phyloP scores from a whole-genome alignment of 2,797 vertebrate genomes.

The Xenentodon cancila region DNA sequence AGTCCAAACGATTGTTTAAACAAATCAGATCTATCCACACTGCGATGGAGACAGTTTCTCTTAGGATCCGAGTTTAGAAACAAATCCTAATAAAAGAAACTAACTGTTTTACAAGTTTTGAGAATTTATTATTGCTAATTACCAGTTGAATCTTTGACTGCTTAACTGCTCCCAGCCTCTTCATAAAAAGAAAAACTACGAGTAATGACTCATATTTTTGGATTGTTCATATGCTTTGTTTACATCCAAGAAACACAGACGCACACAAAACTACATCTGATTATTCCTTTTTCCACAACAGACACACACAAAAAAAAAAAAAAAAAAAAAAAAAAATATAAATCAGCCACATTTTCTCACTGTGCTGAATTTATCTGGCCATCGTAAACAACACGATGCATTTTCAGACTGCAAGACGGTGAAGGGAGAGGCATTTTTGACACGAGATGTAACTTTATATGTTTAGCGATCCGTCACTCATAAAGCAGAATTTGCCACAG shows the following conservation, averaged over 20 bases:
- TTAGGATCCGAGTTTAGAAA: no score
- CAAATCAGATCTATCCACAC: no score
- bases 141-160: constrained; percentile 47
- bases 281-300: constrained; percentile 22
- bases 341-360: constrained; percentile 40
- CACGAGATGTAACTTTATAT: constrained; percentile 57
- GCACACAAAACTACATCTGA: constrained; percentile 13
- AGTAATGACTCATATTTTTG: constrained; percentile 9
- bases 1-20: no score
- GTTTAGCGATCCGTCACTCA: constrained; percentile 57
- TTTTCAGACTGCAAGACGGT: constrained; percentile 40
- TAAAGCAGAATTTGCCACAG: constrained; percentile 64
- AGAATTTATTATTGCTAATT: no score
- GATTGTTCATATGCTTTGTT: constrained; percentile 27
- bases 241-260: constrained; percentile 24
- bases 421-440: constrained; percentile 46
- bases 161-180: constrained; percentile 22
- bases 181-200: constrained; percentile 38
- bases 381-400: constrained; percentile 54
- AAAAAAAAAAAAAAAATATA: no score
- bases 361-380: constrained; percentile 59
- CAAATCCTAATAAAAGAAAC: neutral
- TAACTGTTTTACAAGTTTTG: neutral
- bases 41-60: no score
- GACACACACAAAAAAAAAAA: constrained; percentile 21